Conservation (phyloP, 1,140 invertebrate genomes). For the Drosophila dunni region DNA sequence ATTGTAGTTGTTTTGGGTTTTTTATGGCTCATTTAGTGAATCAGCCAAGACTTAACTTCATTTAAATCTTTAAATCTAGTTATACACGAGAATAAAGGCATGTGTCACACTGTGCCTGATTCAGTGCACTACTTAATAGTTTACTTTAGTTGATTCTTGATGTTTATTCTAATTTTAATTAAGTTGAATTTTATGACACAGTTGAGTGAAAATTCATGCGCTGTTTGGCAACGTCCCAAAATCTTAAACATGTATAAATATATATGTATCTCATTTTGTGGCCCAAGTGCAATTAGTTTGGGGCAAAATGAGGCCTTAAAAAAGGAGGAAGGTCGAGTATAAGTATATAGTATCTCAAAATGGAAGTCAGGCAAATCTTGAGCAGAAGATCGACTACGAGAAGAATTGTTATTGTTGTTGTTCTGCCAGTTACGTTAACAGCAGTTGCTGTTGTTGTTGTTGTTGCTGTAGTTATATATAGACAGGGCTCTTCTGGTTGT, state of each 20-base stretch:
- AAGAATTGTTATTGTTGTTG: slow-evolving; percentile 19
- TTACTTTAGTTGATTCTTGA: neutral
- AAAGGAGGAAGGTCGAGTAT: slow-evolving; percentile 1
- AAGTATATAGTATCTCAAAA: neutral
- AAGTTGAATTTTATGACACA: slow-evolving; percentile 28
- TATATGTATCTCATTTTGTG: neutral
- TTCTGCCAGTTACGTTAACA: neutral
- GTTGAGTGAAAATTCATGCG: slow-evolving; percentile 46
- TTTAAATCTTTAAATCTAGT: neutral
- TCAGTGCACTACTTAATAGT: slow-evolving; percentile 7
- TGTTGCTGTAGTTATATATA: slow-evolving; percentile 41
- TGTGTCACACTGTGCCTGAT: slow-evolving; percentile 19
- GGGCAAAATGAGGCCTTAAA: slow-evolving; percentile 5
- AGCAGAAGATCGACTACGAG: slow-evolving; percentile 9
- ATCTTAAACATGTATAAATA: neutral
- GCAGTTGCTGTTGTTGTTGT: slow-evolving; percentile 16
- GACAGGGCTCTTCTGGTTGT: slow-evolving; percentile 15
- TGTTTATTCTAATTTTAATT: neutral
- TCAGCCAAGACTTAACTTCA: slow-evolving; percentile 1
- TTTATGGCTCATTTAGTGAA: neutral
- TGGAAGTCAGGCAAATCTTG: slow-evolving; percentile 14
- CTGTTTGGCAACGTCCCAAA: slow-evolving; percentile 51
- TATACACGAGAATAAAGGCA: neutral
- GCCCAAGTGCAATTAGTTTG: slow-evolving; percentile 29
- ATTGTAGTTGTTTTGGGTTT: neutral